A percentile compares a stretch with the other conserved stretches of the same genome.
Evolutionary conservation across 2,888 invertebrate species (phyloP).

Genomic region (Amblyjoppa fuscipennis): DNA sequence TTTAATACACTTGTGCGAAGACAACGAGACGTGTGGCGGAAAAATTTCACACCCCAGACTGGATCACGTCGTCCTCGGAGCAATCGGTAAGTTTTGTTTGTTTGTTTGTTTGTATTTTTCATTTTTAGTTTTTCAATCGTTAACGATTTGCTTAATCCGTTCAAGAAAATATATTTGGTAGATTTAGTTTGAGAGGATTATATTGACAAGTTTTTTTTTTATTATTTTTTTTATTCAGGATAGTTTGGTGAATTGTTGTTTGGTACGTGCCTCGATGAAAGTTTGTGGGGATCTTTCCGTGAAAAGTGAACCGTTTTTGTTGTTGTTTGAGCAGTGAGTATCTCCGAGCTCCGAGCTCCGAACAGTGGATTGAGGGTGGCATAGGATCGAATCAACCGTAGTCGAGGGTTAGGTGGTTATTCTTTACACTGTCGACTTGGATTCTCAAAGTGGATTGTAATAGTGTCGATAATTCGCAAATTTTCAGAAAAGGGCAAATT

Average conservation of each 20-base stretch:
- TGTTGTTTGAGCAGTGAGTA: background rate
- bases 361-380: background rate
- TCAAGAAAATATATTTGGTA: too few species aligned
- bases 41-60: conserved; percentile 6
- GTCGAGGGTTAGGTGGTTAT: background rate
- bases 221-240: too few species aligned
- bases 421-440: background rate
- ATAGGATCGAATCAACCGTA: background rate
- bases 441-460: background rate
- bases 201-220: too few species aligned
- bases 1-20: background rate
- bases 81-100: conserved; percentile 38
- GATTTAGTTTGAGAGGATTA: too few species aligned
- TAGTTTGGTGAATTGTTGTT: too few species aligned
- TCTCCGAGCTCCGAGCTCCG: background rate
- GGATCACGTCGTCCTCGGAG: conserved; percentile 7
- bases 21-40: background rate
- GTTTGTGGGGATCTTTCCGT: background rate
- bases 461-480: background rate
- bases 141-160: background rate
- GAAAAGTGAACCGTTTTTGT: background rate
- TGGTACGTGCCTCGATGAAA: background rate
- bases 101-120: background rate
- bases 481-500: too few species aligned
- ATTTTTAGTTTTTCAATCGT: background rate